Evolutionary conservation across 1,140 invertebrate genomes (phyloP).

Genomic region (Patella vulgata): DNA sequence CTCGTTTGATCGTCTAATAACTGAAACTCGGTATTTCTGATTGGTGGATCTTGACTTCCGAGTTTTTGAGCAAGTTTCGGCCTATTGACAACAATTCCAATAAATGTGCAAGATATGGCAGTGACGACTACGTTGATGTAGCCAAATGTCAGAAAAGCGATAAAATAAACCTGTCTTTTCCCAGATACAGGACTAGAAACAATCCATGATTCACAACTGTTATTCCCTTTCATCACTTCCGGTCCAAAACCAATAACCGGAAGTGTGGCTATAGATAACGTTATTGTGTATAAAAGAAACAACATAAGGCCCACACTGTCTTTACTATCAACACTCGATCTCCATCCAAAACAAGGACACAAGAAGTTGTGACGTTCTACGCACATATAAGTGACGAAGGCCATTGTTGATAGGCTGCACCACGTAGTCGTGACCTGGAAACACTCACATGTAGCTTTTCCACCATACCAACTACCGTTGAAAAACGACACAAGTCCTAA

Average conservation of each 20-base stretch:
- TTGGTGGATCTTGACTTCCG: neutral
- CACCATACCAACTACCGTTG: constrained; percentile 47
- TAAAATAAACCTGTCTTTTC: constrained; percentile 34
- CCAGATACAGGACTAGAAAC: constrained; percentile 20
- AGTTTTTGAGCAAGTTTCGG: too few species aligned
- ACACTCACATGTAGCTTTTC: constrained; percentile 40
- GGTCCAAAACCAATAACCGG: constrained; percentile 49
- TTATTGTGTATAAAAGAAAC: constrained; percentile 32
- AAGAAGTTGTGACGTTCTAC: constrained; percentile 29
- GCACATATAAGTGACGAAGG: constrained; percentile 43
- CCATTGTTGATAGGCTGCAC: constrained; percentile 44
- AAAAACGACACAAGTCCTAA: constrained; percentile 46
- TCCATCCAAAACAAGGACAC: constrained; percentile 7
- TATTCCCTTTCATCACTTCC: constrained; percentile 22
- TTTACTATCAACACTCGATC: neutral
- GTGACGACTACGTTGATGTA: constrained; percentile 23
- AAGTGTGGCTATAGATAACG: constrained; percentile 36
- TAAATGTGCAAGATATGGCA: neutral
- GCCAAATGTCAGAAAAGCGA: constrained; percentile 38
- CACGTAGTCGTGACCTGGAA: constrained; percentile 47
- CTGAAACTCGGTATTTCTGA: neutral
- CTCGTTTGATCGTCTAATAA: constrained; percentile 5
- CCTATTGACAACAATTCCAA: neutral
- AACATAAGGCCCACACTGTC: constrained; percentile 25
- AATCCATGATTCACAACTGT: constrained; percentile 43